Percentiles rank a stretch among this genome's conserved stretches.
Conservation (phyloP, 2,113 vertebrate genomes). For the Carassius gibelio region DNA sequence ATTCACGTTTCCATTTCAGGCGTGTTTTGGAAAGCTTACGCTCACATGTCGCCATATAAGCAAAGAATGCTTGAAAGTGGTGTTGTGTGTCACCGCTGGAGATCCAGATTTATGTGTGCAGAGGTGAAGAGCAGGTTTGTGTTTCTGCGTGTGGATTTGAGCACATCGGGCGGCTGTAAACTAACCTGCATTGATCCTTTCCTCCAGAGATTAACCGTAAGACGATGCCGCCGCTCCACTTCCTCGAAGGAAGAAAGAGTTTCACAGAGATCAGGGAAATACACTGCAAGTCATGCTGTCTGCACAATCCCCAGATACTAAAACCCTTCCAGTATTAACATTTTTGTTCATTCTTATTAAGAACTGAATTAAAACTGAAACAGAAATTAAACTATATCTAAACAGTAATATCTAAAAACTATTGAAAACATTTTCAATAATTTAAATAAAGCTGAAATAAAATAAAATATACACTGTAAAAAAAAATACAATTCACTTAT, state of each 20-base stretch:
- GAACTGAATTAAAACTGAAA: too few relatives aligned
- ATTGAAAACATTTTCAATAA: too few relatives aligned
- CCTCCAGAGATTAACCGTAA: constrained; percentile 65
- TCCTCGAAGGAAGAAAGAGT: constrained; percentile 55
- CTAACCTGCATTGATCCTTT: constrained; percentile 54
- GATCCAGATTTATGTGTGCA: constrained; percentile 72
- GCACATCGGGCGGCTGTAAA: constrained; percentile 66
- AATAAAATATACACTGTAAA: too few relatives aligned
- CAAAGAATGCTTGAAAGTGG: constrained; percentile 57
- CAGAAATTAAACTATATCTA: too few relatives aligned
- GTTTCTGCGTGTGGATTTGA: constrained; percentile 60
- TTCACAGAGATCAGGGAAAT: background rate
- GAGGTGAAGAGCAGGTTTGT: constrained; percentile 72
- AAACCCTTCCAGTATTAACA: background rate
- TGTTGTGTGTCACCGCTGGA: constrained; percentile 58
- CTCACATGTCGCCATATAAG: constrained; percentile 1
- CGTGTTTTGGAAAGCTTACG: background rate
- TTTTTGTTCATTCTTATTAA: too few relatives aligned
- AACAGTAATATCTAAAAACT: too few relatives aligned
- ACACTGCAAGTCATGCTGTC: background rate
- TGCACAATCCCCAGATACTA: background rate
- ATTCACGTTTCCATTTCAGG: background rate
- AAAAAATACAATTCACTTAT: too few relatives aligned
- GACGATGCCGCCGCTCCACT: constrained; percentile 61
- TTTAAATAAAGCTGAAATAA: too few relatives aligned